phyloP scores from a whole-genome alignment of 2,888 invertebrate species.

The Meandrusa payeni region DNA sequence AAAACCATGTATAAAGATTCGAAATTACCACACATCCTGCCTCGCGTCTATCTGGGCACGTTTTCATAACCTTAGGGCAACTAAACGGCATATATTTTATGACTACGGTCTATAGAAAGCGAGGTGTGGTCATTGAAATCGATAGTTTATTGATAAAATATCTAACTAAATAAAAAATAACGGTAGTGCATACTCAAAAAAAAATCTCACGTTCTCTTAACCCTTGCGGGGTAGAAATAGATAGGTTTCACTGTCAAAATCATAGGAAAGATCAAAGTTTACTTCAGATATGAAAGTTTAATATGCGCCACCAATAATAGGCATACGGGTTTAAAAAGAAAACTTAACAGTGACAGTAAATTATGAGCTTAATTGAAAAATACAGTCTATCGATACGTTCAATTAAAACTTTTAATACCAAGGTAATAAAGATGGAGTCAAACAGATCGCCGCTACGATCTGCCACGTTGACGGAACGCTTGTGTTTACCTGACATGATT shows the following conservation, averaged over 20 bases:
- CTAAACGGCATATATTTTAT: background rate
- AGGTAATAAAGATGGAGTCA: constrained; percentile 40
- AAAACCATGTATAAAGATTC: constrained; percentile 5
- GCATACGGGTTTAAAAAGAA: constrained; percentile 11
- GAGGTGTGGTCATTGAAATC: background rate
- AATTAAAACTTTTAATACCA: constrained; percentile 18
- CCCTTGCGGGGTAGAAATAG: no score
- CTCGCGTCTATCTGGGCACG: background rate
- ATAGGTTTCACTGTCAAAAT: no score
- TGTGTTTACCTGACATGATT: constrained; percentile 56
- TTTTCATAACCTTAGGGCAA: background rate
- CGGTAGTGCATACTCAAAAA: no score
- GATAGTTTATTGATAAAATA: no score
- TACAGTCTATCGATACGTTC: constrained; percentile 16
- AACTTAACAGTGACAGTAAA: constrained; percentile 12
- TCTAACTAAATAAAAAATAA: no score
- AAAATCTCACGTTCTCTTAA: no score
- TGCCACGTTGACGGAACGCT: constrained; percentile 51
- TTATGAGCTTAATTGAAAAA: constrained; percentile 15
- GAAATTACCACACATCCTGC: constrained; percentile 12
- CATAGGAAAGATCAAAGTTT: constrained; percentile 9
- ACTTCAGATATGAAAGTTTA: constrained; percentile 11
- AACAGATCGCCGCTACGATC: constrained; percentile 44
- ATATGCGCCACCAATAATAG: constrained; percentile 14
- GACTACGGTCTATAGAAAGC: background rate